A percentile compares a stretch with the other conserved stretches of the same genome.
phyloP scores from a whole-genome alignment of 2,888 invertebrate species.

The Dioctria linearis region DNA sequence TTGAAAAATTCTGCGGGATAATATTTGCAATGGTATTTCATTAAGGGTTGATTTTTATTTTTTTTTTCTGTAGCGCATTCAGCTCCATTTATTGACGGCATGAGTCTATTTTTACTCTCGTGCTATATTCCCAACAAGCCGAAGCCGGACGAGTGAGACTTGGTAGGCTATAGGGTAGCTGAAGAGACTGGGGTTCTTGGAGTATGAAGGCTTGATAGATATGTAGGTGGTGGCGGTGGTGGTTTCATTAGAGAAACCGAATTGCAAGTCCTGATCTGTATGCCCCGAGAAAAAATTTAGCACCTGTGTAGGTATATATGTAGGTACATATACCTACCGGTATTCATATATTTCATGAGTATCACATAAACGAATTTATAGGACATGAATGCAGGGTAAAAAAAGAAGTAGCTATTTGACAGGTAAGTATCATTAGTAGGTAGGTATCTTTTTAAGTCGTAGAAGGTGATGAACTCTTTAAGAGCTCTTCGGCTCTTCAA shows the following conservation, averaged over 20 bases:
- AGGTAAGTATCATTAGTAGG: conserved; percentile 4
- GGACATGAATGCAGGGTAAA: conserved; percentile 7
- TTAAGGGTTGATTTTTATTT: conserved; percentile 2
- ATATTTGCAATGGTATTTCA: conserved; percentile 20
- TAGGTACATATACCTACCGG: not conserved
- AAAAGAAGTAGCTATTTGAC: conserved; percentile 12
- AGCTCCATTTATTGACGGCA: conserved; percentile 2
- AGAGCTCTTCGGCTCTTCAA: not conserved
- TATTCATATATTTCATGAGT: not conserved
- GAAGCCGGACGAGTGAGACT: not conserved
- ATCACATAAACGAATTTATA: not conserved
- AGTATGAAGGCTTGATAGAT: not conserved
- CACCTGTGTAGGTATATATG: not conserved
- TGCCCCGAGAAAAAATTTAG: not conserved
- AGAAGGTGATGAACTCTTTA: not conserved
- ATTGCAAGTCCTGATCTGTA: not conserved
- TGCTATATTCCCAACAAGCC: not conserved
- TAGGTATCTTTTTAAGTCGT: not conserved
- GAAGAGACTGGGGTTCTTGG: too few relatives aligned
- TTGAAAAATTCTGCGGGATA: conserved; percentile 12
- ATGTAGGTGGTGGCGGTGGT: not conserved
- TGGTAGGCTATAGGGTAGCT: too few relatives aligned
- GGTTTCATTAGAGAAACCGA: not conserved
- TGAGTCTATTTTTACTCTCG: not conserved
- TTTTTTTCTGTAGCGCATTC: conserved; percentile 1